Evolutionary conservation across 2,888 invertebrate species (phyloP), one percentile per base, ranked within the genome.

Genomic region (Gymnocheta viridis): DNA sequence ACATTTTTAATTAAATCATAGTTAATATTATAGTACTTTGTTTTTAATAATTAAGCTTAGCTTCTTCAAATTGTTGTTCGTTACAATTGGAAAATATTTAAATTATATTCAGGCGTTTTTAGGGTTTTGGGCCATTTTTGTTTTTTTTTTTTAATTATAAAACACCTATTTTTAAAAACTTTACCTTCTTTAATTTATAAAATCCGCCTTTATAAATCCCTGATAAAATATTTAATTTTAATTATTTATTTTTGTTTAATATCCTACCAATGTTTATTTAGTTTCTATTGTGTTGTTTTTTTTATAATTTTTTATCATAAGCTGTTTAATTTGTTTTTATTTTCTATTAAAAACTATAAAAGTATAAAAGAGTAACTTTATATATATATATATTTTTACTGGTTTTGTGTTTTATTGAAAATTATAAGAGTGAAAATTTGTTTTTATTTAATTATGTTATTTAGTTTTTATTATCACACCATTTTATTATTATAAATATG

Each of bases 401-500:
- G 35, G 64, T 66, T 67, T 66, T 76, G 78, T 85, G 79, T 69
- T 82, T 82, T 86, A 56, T 79, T 44, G 47, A 49, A 81, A 79
- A 85, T 76, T 80, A 62, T 85, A 80, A 67, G 67, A 49, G 60
- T 56, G 73, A 79, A 85, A 72, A 81, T 85, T 74, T 77, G 38
- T 82, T 74, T 82, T 54, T 72, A 67, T 73, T 82, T 64, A 60
- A 70, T 83, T 83, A 64, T 67, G 84, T 72, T 76, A 41, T 41
- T 44, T 62, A 51, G 60, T 85, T 86, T 29, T 62, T 85, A 86
- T 88, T 90, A 90, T 90, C 90, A 90, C 90, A 90, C 91, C 90
- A 90, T 88, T 90, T 89, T 86, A 72, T 84, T 80, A 84, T 84
- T 77, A 81, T 72, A 73, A 76, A 88, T 90, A 91, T 89, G 87